Evolutionary conservation across 1,140 invertebrate species (phyloP).

Genomic region (Rhopalosiphum maidis): DNA sequence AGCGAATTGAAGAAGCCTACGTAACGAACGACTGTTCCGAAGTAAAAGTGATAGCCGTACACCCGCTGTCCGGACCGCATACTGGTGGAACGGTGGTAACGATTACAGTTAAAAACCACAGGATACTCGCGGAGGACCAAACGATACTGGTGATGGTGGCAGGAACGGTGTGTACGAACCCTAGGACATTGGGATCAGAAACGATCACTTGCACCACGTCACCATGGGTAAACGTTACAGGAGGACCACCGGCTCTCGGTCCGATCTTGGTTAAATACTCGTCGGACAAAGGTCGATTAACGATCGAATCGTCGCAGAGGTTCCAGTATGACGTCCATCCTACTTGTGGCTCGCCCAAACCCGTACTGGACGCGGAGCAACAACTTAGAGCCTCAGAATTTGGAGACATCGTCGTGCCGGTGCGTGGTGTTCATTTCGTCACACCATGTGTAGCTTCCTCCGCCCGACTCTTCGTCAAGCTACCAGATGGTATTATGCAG

Average conservation of each 20-base stretch:
- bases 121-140: not conserved
- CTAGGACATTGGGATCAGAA: fast-evolving
- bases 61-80: not conserved
- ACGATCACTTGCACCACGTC: not conserved
- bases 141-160: not conserved
- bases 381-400: not conserved
- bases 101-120: not conserved
- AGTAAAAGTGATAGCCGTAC: not conserved
- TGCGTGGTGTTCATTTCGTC: not conserved
- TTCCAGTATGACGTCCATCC: not conserved
- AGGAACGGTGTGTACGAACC: not conserved
- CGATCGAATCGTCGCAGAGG: not conserved
- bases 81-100: not conserved
- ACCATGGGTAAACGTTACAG: not conserved
- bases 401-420: not conserved
- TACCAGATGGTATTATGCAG: not conserved
- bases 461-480: conserved; percentile 36
- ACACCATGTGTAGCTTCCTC: conserved; percentile 57
- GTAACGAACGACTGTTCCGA: not conserved
- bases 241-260: not conserved
- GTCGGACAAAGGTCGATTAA: not conserved
- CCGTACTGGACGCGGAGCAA: not conserved
- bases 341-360: not conserved
- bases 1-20: not conserved
- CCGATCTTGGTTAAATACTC: not conserved